Base-by-base conservation (phyloP, 2,113 vertebrate species). In the Salminus brasiliensis region DNA sequence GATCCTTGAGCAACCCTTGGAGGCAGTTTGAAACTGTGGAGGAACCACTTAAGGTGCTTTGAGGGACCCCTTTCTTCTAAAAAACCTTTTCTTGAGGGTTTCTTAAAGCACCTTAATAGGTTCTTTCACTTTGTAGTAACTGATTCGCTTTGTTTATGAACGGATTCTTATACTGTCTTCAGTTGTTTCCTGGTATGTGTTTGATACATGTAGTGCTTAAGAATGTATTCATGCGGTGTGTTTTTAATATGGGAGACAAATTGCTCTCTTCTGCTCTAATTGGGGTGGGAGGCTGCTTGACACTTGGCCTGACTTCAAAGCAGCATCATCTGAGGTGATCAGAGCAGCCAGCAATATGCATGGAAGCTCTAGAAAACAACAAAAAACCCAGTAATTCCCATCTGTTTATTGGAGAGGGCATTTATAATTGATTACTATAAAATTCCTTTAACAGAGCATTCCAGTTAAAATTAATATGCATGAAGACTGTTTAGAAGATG, bases 271-370 rank as follows among this genome's bases (percentile, higher is more conserved):
- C 13, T n/a, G 9, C 60, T 36, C 29, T 76, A 66, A 67, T 53
- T 67, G 29, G 30, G n/a, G 43, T 49, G 15, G 62, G n/a, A 60
- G 43, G 29, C 36, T 29, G n/a, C 62, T 53, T 66, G 74, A 76
- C 62, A 66, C 53, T 34, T 70, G 65, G 75, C 52, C 52, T 60
- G 36, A 70, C 75, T 69, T 69, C 74, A 76, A 76, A 76, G 52
- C 34, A 34, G 36, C 60, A 66, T 53, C 52, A 13, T 29, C 21
- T 25, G 39, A 69, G 66, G 53, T 70, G 55, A 78, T 78, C 52
- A 60, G 52, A 69, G 36, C 65, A 59, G 12, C 12, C 7, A 16
- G 30, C n/a, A 23, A 78, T 36, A 11, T 18, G 29, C 49, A 68
- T 57, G 63, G 16, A 27, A 43, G 49, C 21, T 3, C 18, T 10